These are phyloP conservation scores for Palythoa caribaeorum DNA, from an alignment of 92 coral and sea anemone genomes.

Conservation along the genomic window DNA sequence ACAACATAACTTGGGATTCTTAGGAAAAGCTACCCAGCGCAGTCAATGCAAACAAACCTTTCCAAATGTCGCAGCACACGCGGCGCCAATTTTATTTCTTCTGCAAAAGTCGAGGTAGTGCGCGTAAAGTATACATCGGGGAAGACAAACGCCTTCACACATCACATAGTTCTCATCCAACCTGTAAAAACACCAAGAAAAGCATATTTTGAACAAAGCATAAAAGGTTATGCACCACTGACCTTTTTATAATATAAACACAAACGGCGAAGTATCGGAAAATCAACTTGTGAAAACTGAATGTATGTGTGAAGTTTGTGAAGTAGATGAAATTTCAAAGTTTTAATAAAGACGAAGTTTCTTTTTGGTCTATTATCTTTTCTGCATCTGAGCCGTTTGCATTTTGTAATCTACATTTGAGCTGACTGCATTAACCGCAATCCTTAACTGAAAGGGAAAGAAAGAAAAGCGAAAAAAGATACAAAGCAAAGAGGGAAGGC, in stretches of 20 bases:
- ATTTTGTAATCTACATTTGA: not conserved
- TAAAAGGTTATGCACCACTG: not conserved
- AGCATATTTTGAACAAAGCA: not conserved
- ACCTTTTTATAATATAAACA: not conserved
- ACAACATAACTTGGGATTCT: not conserved
- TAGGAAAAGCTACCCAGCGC: not conserved
- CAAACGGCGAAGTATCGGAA: not conserved
- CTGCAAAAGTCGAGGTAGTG: conserved; percentile 98
- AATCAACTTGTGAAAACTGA: too few species aligned
- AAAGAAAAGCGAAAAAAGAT: too few species aligned
- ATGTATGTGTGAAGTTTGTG: too few species aligned
- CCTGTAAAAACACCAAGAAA: conserved; percentile 62
- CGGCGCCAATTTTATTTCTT: conserved; percentile 90
- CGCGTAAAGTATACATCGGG: conserved; percentile 95
- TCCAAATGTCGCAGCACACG: conserved; percentile 99
- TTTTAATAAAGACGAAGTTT: not conserved
- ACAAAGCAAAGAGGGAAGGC: not conserved
- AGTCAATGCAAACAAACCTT: conserved; percentile 69
- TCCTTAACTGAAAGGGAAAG: not conserved
- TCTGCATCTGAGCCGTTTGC: not conserved
- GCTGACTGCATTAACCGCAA: not conserved
- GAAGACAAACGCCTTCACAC: conserved; percentile 99
- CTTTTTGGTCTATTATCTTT: not conserved
- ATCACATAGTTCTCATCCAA: conserved; percentile 97
- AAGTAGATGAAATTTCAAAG: not conserved